These are phyloP conservation scores for Coregonus ussuriensis DNA, from an alignment of 2,797 vertebrate genomes.

Conservation along the genomic window DNA sequence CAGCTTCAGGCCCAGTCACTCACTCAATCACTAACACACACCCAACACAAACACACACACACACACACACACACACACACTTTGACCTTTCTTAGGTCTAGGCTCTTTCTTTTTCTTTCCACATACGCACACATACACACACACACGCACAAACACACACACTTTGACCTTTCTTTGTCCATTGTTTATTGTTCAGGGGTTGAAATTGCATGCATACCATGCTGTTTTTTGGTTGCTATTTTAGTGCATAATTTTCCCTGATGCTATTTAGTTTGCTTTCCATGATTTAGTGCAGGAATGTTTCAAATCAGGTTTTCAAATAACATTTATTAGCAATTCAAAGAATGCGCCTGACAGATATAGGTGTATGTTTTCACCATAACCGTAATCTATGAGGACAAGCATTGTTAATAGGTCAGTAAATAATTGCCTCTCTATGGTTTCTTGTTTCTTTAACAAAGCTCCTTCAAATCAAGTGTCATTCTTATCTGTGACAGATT, in stretches of 20 bases:
- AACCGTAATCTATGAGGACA: not conserved
- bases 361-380: not conserved
- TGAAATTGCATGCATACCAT: not conserved
- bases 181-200: slow-evolving; percentile 12
- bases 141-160: not conserved
- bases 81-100: too few species aligned
- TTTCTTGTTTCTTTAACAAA: not conserved
- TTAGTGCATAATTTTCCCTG: not conserved
- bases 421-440: not conserved
- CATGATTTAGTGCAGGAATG: slow-evolving; percentile 8
- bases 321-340: not conserved
- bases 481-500: not conserved
- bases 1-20: slow-evolving; percentile 7
- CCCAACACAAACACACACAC: too few species aligned
- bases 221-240: not conserved
- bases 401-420: not conserved
- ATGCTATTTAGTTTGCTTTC: not conserved
- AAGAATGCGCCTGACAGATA: not conserved
- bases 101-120: too few species aligned
- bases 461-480: not conserved
- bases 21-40: too few species aligned
- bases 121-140: too few species aligned
- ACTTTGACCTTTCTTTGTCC: not conserved
- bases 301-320: slow-evolving; percentile 9
- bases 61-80: too few species aligned